These are phyloP conservation scores for Melanostigma gelatinosum DNA, from an alignment of 2,113 vertebrate species.

Conservation along the genomic window DNA sequence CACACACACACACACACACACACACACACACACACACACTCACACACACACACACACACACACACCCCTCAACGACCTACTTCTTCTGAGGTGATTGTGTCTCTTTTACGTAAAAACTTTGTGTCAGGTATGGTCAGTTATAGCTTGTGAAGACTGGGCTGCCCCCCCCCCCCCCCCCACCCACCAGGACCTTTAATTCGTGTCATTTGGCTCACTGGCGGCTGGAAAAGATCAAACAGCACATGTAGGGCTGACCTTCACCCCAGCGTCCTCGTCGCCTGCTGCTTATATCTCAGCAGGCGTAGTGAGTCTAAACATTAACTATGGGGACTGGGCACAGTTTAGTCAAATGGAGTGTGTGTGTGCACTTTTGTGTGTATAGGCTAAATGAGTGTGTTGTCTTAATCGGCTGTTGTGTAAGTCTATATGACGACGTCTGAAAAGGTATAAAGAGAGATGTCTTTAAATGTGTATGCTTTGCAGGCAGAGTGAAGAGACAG, in stretches of 20 bases:
- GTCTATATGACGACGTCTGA: conserved; percentile 11
- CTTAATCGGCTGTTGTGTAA: conserved; percentile 33
- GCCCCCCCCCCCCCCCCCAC: background rate
- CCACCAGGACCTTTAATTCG: conserved; percentile 39
- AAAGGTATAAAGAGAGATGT: conserved; percentile 1
- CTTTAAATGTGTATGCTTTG: conserved; percentile 1
- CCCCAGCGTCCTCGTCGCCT: conserved; percentile 50
- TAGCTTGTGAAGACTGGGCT: conserved; percentile 2
- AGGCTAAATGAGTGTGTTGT: conserved; percentile 8
- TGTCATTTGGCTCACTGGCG: conserved; percentile 57
- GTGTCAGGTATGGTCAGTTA: conserved; percentile 32
- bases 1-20: background rate
- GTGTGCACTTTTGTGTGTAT: conserved; percentile 34
- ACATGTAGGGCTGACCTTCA: conserved; percentile 77
- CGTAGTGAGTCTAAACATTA: conserved; percentile 81
- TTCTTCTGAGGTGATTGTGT: conserved; percentile 37
- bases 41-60: background rate
- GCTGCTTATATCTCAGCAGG: conserved; percentile 69
- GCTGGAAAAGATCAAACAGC: conserved; percentile 74
- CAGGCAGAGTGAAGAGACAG: conserved; percentile 5
- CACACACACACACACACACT: too few species aligned
- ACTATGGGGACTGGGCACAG: conserved; percentile 66
- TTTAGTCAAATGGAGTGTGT: conserved; percentile 72
- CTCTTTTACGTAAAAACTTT: conserved; percentile 28
- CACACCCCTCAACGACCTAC: conserved; percentile 22